Evolutionary conservation across 2,113 vertebrate species (phyloP), one percentile per base, ranked within the genome.

Genomic region (Anseranas semipalmata): DNA sequence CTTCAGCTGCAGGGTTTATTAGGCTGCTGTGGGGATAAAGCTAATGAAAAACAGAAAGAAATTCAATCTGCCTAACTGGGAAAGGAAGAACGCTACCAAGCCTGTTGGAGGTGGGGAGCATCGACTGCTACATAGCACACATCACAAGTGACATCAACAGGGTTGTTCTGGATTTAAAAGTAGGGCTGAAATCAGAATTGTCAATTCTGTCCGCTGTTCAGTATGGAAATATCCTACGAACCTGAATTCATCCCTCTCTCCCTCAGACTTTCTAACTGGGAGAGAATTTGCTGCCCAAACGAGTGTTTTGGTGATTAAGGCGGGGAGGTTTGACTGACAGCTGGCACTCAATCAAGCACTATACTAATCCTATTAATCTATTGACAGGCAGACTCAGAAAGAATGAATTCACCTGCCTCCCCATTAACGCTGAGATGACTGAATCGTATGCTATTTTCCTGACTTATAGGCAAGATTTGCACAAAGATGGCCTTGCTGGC

Each of bases 81-180:
- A 58, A 48, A 66, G 39, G 30, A 83, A 22, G 45, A 50, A 25
- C 14, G 17, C 8, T 21, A 1, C 58, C 39, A 52, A 68, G 71
- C 22, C 48, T 32, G 8, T 11, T 6, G 2, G 45, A 84, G 58
- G 35, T 24, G 63, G 28, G 59, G 33, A 79, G 37, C 35, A 45
- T 15, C 2, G 1, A 17, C 52, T 76, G 30, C 71, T 52, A 1
- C 8, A 1, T 2, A 12, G 59, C 2, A 28, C 39, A 6, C 70
- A 20, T 72, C 27, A 3, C 18, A 5, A 68, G 43, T 6, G 32
- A 56, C 43, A 50, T 27, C 58, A 48, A 8, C 10, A 10, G 45
- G 28, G 28, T 18, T 52, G 46, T 15, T 60, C 35, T 22, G 20
- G 22, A 28, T 68, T 85, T 65, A 10, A 35, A 77, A 28, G 24